Base-by-base conservation (phyloP, 2,888 invertebrate genomes). In the Archips crataeganus region DNA sequence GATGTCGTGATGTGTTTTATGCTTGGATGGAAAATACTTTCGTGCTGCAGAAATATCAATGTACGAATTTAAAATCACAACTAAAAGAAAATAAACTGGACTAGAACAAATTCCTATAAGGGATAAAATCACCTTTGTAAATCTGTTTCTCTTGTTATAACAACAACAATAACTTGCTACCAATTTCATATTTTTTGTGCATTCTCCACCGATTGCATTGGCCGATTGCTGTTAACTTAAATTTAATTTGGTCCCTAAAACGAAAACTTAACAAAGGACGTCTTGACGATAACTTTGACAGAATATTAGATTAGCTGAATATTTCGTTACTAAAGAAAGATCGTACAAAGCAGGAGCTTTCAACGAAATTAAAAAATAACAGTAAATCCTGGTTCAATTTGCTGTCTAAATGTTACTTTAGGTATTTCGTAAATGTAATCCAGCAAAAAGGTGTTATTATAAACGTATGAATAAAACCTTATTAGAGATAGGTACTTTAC, bases 291-390 rank as follows among this genome's bases (percentile, higher is more conserved):
- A 61, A 13, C 45, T 66, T 72, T 36, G 62, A 63, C 67, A 32
- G 23, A 57, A 67, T 72, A 63, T 72, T 36, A 54, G 45, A 72
- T 72, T 66, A 57, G 62, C 57, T 63, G 47, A 62, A 72, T 72
- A 70, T 75, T 75, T 70, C 65, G 76, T 77, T 76, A 76, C 75
- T 75, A 78, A 75, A 71, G 76, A 72, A 66, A 77, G 73, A 76
- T 77, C 74, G 76, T 69, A 78, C 74, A 76, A 79, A 78, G 75
- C 76, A 71, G 69, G 65, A 74, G 79, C 77, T 79, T 79, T 79
- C 75, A 72, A 70, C 74, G 72, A 74, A 79, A 78, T 77, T 76
- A 77, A 79, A 77, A 76, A 54, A 65, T 71, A 71, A 64, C 36
- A 47, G 64, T 54, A 45, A 62, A 71, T 67, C 66, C 69, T 71